Evolutionary conservation across 2,113 vertebrate species (phyloP), one percentile per base, ranked within the genome.

Genomic region (Cyprinodon tularosa): DNA sequence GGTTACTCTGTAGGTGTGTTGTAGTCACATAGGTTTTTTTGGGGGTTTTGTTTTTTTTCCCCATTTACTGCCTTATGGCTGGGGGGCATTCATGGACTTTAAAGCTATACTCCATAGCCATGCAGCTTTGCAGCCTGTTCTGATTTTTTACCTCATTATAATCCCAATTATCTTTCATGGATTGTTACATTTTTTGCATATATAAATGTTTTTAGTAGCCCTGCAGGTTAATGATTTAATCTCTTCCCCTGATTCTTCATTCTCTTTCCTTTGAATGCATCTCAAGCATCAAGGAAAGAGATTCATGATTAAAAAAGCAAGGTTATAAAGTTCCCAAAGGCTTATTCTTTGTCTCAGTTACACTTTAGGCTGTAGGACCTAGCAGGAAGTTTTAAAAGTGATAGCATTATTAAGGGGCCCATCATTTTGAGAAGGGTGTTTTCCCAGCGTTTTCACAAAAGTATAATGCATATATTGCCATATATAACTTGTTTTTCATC

Each of bases 231-330:
- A 53, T 53, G 17, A 57, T 20, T 20, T 57, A 57, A 57, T 45
- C n/a, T 20, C 13, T 75, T 76, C 48, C 73, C 85, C 76, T 77
- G 68, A 48, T 77, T 15, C 8, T 4, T 64, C 29, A 29, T 12
- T 64, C 9, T 65, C 40, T 44, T n/a, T 65, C 3, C 14, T 37
- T 14, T 62, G 36, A 62, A 14, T 37, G 29, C 12, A 15, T 62
- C 0, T 57, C 20, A 57, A 1, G 29, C 29, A 29, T 29, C 29
- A 29, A 29, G 29, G 29, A 29, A 29, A 29, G 29, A 29, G 29
- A 29, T 29, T 29, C 29, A 29, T 57, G 50, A 57, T 20, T 57
- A 2, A 57, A 57, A 57, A n/a, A 57, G 50, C 2, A 20, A 57
- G 20, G 17, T 57, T 42, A 6, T 42, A 42, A 9, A 42, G 1